phyloP scores from a whole-genome alignment of 1,140 invertebrate genomes.

The Macrostomum lignano region DNA sequence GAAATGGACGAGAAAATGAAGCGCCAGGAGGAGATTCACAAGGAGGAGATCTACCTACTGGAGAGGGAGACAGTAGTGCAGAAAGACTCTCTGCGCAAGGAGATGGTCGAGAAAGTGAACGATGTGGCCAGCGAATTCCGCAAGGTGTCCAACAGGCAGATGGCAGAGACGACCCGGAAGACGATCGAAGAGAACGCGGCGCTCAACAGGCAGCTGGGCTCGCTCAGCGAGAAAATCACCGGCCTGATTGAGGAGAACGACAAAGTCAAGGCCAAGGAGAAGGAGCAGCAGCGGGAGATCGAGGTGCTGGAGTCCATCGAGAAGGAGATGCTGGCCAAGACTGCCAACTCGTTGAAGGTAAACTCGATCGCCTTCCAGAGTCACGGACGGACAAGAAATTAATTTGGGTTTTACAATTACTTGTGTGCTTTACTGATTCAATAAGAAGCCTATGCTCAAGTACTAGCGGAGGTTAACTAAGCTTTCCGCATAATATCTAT shows the following conservation, averaged over 20 bases:
- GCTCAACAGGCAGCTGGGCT: conserved; percentile 21
- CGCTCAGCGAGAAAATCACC: conserved; percentile 27
- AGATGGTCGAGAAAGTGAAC: conserved; percentile 47
- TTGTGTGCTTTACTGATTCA: too few relatives aligned
- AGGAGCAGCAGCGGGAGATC: not conserved
- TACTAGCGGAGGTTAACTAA: too few relatives aligned
- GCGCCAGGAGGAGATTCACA: conserved; percentile 43
- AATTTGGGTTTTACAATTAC: too few relatives aligned
- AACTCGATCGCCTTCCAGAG: too few relatives aligned
- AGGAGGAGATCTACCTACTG: conserved; percentile 43
- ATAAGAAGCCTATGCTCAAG: too few relatives aligned
- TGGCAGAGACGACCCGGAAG: conserved; percentile 53
- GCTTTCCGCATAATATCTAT: too few relatives aligned
- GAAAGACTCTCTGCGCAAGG: conserved; percentile 42
- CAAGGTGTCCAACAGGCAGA: conserved; percentile 47
- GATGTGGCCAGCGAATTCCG: conserved; percentile 51
- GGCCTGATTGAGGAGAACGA: conserved; percentile 20
- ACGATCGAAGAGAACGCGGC: conserved; percentile 34
- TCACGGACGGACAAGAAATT: too few relatives aligned
- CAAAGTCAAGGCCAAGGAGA: not conserved
- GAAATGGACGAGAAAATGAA: conserved; percentile 42
- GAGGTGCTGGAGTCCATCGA: not conserved
- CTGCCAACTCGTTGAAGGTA: not conserved
- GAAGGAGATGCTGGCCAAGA: conserved; percentile 1
- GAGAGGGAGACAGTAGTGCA: conserved; percentile 46